These are phyloP conservation scores for Chesias legatella DNA, from an alignment of 2,888 invertebrate species.

Conservation along the genomic window DNA sequence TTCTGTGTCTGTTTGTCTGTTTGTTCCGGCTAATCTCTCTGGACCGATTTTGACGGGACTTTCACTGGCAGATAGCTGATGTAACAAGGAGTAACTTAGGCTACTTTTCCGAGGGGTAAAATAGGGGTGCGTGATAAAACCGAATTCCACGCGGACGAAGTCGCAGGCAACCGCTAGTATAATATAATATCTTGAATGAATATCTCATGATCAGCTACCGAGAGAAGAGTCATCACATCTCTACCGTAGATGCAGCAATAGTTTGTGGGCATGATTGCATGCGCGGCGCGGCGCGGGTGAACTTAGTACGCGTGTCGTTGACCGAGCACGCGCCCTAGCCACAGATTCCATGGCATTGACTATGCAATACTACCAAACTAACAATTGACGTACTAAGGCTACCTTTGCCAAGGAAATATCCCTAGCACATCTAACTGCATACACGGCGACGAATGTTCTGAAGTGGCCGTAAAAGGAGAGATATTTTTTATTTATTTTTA, in stretches of 20 bases:
- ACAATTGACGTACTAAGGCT: conserved; percentile 1
- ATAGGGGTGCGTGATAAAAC: too few species aligned
- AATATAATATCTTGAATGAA: too few species aligned
- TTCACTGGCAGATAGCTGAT: too few species aligned
- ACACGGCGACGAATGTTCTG: not conserved
- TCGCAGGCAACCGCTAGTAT: too few species aligned
- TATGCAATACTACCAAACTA: conserved; percentile 3
- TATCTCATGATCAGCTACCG: conserved; percentile 9
- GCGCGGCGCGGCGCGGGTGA: conserved; percentile 53
- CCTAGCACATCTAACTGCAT: not conserved
- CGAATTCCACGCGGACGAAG: too few species aligned
- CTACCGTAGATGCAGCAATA: conserved; percentile 7
- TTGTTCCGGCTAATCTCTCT: too few species aligned
- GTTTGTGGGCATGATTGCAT: conserved; percentile 29
- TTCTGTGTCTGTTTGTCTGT: too few species aligned
- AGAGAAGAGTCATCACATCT: conserved; percentile 10
- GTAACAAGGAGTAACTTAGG: too few species aligned
- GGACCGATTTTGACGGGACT: too few species aligned
- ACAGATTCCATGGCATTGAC: conserved; percentile 1
- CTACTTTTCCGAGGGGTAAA: too few species aligned
- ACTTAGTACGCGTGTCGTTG: conserved; percentile 58
- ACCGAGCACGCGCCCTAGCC: conserved; percentile 61
- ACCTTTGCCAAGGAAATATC: not conserved
- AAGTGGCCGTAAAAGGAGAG: conserved; percentile 6
- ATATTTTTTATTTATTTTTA: too few species aligned